phyloP scores from a whole-genome alignment of 2,113 vertebrate genomes.

The Ophiodon elongatus region DNA sequence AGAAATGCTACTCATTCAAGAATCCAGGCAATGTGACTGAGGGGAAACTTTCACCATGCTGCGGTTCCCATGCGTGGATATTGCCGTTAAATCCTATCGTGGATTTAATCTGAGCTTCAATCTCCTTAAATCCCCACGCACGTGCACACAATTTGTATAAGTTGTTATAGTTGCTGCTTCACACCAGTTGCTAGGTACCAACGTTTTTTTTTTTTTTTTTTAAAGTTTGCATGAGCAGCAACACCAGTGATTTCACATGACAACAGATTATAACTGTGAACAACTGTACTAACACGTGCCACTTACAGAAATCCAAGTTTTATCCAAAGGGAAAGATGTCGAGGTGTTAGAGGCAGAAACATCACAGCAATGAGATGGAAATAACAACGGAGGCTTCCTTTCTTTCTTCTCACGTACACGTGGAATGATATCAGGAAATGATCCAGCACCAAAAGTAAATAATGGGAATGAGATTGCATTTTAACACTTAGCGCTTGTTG shows the following conservation, averaged over 20 bases:
- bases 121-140: not conserved
- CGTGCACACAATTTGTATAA: not conserved
- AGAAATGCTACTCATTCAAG: too few relatives aligned
- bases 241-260: not conserved
- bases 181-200: not conserved
- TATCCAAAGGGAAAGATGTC: not conserved
- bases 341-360: not conserved
- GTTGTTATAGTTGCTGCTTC: not conserved
- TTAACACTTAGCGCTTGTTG: constrained; percentile 20
- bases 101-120: not conserved
- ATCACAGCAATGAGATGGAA: constrained; percentile 32
- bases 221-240: not conserved
- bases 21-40: too few relatives aligned
- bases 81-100: not conserved
- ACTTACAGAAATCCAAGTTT: constrained; percentile 5
- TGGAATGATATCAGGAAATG: constrained; percentile 4
- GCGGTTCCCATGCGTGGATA: not conserved
- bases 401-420: not conserved
- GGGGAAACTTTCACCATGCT: too few relatives aligned
- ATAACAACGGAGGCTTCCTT: constrained; percentile 26
- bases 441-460: not conserved
- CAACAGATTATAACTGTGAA: not conserved
- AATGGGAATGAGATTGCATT: not conserved
- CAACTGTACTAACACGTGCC: not conserved
- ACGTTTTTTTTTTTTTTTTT: constrained; percentile 9